Evolutionary conservation across 2,888 invertebrate species (phyloP).

Genomic region (Opisthograptis luteolata): DNA sequence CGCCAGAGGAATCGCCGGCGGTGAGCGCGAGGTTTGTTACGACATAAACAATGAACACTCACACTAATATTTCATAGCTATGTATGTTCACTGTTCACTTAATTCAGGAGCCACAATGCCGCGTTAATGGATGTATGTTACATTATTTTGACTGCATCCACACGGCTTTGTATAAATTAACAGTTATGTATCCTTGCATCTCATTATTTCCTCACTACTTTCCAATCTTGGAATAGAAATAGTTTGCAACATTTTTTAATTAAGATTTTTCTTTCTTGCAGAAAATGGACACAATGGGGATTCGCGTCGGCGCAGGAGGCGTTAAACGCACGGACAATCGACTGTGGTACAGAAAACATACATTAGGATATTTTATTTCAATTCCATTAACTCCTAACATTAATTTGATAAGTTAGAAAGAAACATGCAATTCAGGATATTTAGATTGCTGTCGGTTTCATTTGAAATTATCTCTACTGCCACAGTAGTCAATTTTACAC

Average conservation of each 20-base stretch:
- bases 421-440: background rate
- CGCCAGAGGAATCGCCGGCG: slow-evolving; percentile 82
- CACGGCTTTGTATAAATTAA: slow-evolving; percentile 13
- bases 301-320: slow-evolving; percentile 77
- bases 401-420: slow-evolving; percentile 9
- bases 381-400: slow-evolving; percentile 24
- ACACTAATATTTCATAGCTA: slow-evolving; percentile 42
- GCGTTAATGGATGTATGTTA: background rate
- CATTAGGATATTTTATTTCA: slow-evolving; percentile 18
- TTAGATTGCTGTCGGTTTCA: background rate
- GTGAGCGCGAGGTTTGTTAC: slow-evolving; percentile 82
- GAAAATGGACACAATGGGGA: slow-evolving; percentile 80
- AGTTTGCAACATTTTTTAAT: slow-evolving; percentile 17
- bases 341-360: slow-evolving; percentile 22
- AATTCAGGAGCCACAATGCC: slow-evolving; percentile 11
- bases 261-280: slow-evolving; percentile 59
- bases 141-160: slow-evolving; percentile 1
- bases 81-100: slow-evolving; percentile 21
- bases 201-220: slow-evolving; percentile 6
- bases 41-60: slow-evolving; percentile 78
- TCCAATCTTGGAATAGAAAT: background rate
- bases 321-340: slow-evolving; percentile 52
- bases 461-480: too few relatives aligned
- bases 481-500: slow-evolving; percentile 2
- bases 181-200: slow-evolving; percentile 15